Percentiles rank a stretch among this genome's conserved stretches.
phyloP scores from a whole-genome alignment of 2,888 invertebrate genomes.

The Baccha elongata region DNA sequence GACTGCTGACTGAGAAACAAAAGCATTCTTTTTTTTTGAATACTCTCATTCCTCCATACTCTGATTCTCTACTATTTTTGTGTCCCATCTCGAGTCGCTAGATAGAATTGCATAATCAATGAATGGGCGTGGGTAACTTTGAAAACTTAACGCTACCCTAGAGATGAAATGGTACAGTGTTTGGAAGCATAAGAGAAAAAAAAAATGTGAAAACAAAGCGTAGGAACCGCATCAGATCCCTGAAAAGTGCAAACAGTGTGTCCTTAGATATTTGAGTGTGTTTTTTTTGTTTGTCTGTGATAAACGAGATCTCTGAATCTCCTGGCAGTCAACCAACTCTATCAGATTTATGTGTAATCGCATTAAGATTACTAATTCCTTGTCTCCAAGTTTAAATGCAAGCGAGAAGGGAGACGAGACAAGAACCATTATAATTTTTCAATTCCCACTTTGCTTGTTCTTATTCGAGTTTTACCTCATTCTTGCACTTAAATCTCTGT shows the following conservation, averaged over 20 bases:
- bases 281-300: constrained; percentile 42
- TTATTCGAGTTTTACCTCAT: constrained; percentile 12
- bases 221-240: constrained; percentile 45
- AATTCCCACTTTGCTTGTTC: constrained; percentile 9
- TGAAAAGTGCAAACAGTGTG: constrained; percentile 49
- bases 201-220: constrained; percentile 14
- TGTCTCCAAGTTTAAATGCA: constrained; percentile 50
- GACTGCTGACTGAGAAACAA: constrained; percentile 54
- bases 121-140: constrained; percentile 72
- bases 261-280: constrained; percentile 3
- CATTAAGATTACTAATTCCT: constrained; percentile 70
- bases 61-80: constrained; percentile 39
- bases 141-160: constrained; percentile 56
- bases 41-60: constrained; percentile 7
- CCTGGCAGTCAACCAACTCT: constrained; percentile 69
- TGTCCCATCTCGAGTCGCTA: constrained; percentile 27
- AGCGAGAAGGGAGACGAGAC: constrained; percentile 2
- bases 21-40: constrained; percentile 39
- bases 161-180: constrained; percentile 25
- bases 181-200: background rate
- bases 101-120: constrained; percentile 71
- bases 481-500: constrained; percentile 37
- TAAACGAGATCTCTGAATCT: constrained; percentile 61
- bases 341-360: constrained; percentile 72
- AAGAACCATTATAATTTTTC: background rate